Base-by-base conservation (phyloP, 2,888 invertebrate species). In the Alitta virens region DNA sequence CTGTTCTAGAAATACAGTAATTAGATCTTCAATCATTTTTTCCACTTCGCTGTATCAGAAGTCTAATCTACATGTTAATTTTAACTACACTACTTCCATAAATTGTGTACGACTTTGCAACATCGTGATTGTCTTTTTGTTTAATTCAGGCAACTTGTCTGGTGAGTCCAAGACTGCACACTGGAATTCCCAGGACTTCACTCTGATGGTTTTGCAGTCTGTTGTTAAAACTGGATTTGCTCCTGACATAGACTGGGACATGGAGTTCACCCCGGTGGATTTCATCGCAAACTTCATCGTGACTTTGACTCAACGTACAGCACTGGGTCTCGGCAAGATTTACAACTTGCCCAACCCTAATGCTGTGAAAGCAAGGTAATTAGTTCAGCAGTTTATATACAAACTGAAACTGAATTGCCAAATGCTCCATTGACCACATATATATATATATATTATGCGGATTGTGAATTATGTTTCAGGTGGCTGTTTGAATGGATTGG, bases 251-350 rank as follows among this genome's bases (percentile, higher is more conserved):
- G 72, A 75, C 65, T 80, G 81, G 80, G 60, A 69, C 9, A 72
- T 83, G 72, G 83, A 83, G 67, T 74, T 83, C 76, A 83, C 83
- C 1, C 83, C 83, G 0, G 83, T 83, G 1, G 79, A 83, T 69
- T 83, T 83, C 72, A 77, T 77, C 7, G 73, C 78, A 23, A 67
- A 72, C 53, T 71, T 80, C 62, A 75, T 83, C 53, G 74, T 79
- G 25, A 68, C 67, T 2, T 66, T 81, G 63, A 77, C 77, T 1
- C 74, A 75, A 59, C 68, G 73, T 25, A 74, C 81, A 56, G 68
- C 75, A 16, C 65, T 70, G 27, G 72, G 74, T 55, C 72, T 81
- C 16, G 81, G 81, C 54, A 82, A 81, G 67, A 75, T 75, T 3
- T 81, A 79, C 63, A 82, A 83, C 65, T 54, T 83, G 24, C 72